phyloP scores from a whole-genome alignment of 2,888 invertebrate species.

The Amiota mariae region DNA sequence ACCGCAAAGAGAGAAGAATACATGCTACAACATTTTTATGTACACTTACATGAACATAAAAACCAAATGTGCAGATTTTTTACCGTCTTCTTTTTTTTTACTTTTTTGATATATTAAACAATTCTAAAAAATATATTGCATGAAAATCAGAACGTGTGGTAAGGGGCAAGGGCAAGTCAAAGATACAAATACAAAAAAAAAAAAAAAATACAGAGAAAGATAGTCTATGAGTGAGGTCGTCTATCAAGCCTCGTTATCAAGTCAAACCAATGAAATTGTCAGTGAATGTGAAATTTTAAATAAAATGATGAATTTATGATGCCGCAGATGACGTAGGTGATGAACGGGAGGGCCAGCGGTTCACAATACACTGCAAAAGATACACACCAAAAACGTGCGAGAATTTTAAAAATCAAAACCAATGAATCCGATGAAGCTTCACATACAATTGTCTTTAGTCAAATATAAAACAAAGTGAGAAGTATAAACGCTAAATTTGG shows the following conservation, averaged over 20 bases:
- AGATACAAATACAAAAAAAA: background rate
- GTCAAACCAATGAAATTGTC: slow-evolving; percentile 60
- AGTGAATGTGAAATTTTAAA: slow-evolving; percentile 63
- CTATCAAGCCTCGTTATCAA: slow-evolving; percentile 32
- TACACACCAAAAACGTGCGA: slow-evolving; percentile 53
- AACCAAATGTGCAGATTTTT: slow-evolving; percentile 7
- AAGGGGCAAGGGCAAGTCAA: background rate
- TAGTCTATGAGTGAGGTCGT: background rate
- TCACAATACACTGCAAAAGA: background rate
- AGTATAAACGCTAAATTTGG: no score
- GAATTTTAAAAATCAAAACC: slow-evolving; percentile 51
- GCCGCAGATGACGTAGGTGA: slow-evolving; percentile 34
- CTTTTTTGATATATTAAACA: slow-evolving; percentile 6
- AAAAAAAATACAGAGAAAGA: background rate
- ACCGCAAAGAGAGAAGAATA: background rate
- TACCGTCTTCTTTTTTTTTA: no score
- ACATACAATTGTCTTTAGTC: slow-evolving; percentile 29
- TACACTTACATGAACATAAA: slow-evolving; percentile 23
- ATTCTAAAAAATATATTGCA: slow-evolving; percentile 17
- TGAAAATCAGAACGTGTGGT: slow-evolving; percentile 40
- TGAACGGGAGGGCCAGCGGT: background rate
- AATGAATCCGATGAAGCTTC: slow-evolving; percentile 24
- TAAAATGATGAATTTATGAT: slow-evolving; percentile 65
- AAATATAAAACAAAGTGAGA: slow-evolving; percentile 14
- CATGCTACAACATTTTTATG: slow-evolving; percentile 25